A percentile compares a stretch with the other conserved stretches of the same genome.
Conservation (phyloP, 2,113 vertebrate genomes). For the Merops nubicus region DNA sequence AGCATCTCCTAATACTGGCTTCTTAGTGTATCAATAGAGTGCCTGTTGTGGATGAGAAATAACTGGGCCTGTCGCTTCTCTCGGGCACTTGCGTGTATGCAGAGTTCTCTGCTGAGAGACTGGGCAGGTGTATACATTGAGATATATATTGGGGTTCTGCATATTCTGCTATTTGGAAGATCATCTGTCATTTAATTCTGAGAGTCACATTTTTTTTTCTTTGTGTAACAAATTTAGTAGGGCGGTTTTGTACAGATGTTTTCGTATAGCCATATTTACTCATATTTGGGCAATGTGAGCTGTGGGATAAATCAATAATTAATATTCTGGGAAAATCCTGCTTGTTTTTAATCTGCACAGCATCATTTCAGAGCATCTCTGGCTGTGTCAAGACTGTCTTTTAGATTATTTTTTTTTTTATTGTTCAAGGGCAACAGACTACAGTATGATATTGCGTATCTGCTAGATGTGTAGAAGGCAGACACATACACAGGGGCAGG, state of each 20-base stretch:
- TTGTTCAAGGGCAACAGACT: not conserved
- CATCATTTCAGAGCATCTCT: not conserved
- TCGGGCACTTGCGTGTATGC: not conserved
- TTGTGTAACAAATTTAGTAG: not conserved
- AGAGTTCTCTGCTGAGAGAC: not conserved
- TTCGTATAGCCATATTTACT: not conserved
- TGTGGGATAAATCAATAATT: not conserved
- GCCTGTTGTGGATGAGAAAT: not conserved
- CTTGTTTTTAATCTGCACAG: not conserved
- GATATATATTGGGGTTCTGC: not conserved
- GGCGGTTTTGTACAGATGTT: not conserved
- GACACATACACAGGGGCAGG: not conserved
- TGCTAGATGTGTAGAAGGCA: not conserved
- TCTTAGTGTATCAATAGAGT: slow-evolving; percentile 31
- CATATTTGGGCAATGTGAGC: not conserved
- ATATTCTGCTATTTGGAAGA: not conserved
- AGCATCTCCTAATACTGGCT: slow-evolving; percentile 48
- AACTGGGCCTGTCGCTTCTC: not conserved
- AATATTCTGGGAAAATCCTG: not conserved
- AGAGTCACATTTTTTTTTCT: not conserved
- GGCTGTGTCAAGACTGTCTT: not conserved
- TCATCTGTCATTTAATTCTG: not conserved
- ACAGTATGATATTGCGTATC: not conserved
- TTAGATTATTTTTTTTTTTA: not conserved
- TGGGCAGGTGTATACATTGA: not conserved